A percentile compares a stretch with the other conserved stretches of the same genome.
Conservation (phyloP, 2,113 vertebrate genomes). For the Stigmatopora argus region DNA sequence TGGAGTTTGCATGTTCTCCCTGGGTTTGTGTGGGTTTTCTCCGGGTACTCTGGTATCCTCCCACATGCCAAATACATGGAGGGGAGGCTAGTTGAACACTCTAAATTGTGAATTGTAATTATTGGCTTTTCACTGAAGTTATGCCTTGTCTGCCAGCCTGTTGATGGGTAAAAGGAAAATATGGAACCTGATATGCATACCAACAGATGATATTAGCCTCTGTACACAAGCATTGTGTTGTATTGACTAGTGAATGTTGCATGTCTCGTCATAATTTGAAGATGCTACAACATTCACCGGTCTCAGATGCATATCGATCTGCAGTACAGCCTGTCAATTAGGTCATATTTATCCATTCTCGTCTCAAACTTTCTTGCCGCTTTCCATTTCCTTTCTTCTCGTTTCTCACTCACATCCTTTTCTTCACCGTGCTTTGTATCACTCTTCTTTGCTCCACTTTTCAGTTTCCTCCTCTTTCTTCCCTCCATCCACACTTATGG, state of each 20-base stretch:
- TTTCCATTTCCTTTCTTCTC: constrained; percentile 16
- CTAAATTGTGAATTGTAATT: neutral
- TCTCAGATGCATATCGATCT: constrained; percentile 63
- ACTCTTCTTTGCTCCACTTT: constrained; percentile 37
- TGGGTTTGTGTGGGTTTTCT: too few species aligned
- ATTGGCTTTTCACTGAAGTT: constrained; percentile 29
- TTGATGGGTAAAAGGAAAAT: constrained; percentile 38
- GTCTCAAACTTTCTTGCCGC: constrained; percentile 5
- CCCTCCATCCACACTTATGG: constrained; percentile 55
- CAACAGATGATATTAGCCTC: constrained; percentile 27
- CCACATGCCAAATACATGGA: too few species aligned
- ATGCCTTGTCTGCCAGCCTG: constrained; percentile 22
- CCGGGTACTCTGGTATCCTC: too few species aligned
- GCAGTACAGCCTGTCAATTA: constrained; percentile 50
- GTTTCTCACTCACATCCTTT: constrained; percentile 2
- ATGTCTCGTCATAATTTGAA: constrained; percentile 66
- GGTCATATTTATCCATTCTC: constrained; percentile 52
- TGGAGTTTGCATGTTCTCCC: too few species aligned
- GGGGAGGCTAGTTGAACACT: too few species aligned
- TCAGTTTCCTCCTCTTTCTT: constrained; percentile 32
- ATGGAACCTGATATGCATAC: constrained; percentile 24
- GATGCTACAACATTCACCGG: constrained; percentile 59
- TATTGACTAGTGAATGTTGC: constrained; percentile 62
- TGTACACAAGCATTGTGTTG: constrained; percentile 41
- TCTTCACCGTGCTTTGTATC: constrained; percentile 8